Base-by-base conservation (phyloP, 1,140 invertebrate species). In the Drosophila subpulchrella region DNA sequence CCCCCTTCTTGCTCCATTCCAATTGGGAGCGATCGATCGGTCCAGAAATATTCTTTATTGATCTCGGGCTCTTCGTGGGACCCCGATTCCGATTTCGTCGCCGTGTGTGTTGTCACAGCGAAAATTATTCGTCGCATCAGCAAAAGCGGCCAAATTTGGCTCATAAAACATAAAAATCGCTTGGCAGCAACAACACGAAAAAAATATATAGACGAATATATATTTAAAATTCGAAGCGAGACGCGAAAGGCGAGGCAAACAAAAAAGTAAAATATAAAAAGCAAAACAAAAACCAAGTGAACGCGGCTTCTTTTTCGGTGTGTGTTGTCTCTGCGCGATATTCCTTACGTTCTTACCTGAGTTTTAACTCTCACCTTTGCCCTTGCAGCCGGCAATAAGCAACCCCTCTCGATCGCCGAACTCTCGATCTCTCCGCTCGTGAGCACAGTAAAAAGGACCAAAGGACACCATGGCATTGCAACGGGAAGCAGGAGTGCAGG, bases 401-500 rank as follows among this genome's bases (percentile, higher is more conserved):
- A 73, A 58, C 55, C 80, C 36, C 34, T 32, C n/a, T 17, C 15
- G 17, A 4, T 20, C 15, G 3, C 42, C 15, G 42, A 10, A 20
- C 8, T 24, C 15, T 17, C 44, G 6, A 30, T 12, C n/a, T 46
- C 47, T 53, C 27, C 36, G 36, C 15, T 36, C 41, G 56, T 60
- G 73, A 84, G 82, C 70, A 75, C 75, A 81, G 74, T 57, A 81
- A 77, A 63, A 20, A 48, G 27, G 47, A 50, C 15, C 38, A 15
- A 11, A 70, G 36, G 20, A 59, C 65, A 51, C 50, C 34, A 92
- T 92, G 91, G 74, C 91, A 15, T 68, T 80, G 75, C 95, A 97
- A 92, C 95, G 97, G 81, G 97, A 98, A 93, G 96, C 96, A 76
- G 98, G 98, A 54, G 96, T 98, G 53, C 96, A 97, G 57, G 98